Evolutionary conservation across 2,888 invertebrate species (phyloP), one percentile per base, ranked within the genome.

Genomic region (Crepidodera aurea): DNA sequence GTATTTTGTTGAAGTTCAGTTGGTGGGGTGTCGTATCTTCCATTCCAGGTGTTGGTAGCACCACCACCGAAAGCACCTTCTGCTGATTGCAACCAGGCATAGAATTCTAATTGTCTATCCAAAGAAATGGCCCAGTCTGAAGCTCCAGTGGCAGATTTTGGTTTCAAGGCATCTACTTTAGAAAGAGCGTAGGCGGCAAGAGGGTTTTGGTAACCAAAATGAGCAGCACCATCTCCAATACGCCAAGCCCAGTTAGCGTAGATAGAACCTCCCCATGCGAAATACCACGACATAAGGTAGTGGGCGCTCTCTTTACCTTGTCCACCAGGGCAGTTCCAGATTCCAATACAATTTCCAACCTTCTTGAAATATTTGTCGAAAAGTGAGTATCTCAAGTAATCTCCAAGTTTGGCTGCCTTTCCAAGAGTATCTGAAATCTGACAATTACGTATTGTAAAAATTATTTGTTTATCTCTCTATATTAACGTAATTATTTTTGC

Each of bases 301-400:
- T 72, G 72, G 29, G 69, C 70, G 53, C 71, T 70, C 13, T 69
- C 67, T 22, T 70, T 72, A 39, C 71, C 71, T 16, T 64, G 40
- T 53, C 69, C 72, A 13, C 60, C 71, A 0, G 63, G 62, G 34
- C 72, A 72, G 0, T 29, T 15, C 27, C 39, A 46, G 7, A 68
- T 42, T 5, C 66, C 69, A 54, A 67, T 51, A 40, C 72, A 72
- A 64, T 71, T 69, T 54, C 72, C 72, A 39, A 72, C 67, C 58
- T 58, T 66, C 65, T 72, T 72, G 67, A 72, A 72, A 56, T 71
- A 71, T 65, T 71, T 72, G 55, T 72, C 72, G 62, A 70, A 72
- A 1, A 72, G 42, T 12, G 69, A 53, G 44, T 72, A 72, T n/a
- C 71, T 60, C 25, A 72, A 56, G 55, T 64, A 71, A 34, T 72